These are phyloP conservation scores for Apodemia mormo DNA, from an alignment of 2,888 invertebrate genomes.

Conservation along the genomic window DNA sequence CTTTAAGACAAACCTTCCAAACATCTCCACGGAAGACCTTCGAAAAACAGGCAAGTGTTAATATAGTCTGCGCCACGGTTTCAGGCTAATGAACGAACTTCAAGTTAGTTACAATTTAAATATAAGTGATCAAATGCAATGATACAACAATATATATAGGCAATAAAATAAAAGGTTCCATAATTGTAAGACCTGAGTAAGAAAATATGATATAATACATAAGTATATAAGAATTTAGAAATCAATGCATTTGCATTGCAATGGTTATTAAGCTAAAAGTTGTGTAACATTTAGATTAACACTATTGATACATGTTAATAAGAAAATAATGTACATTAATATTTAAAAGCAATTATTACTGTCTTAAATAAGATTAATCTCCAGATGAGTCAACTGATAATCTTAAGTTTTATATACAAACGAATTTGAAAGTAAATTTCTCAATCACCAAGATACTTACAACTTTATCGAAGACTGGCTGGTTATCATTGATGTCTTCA, in stretches of 20 bases:
- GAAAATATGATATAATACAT: slow-evolving; percentile 6
- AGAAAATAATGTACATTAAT: background rate
- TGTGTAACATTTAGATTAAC: slow-evolving; percentile 21
- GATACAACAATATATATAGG: slow-evolving; percentile 26
- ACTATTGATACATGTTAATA: background rate
- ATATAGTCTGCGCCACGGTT: slow-evolving; percentile 69
- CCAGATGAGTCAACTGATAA: background rate
- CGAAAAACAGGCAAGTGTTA: slow-evolving; percentile 75
- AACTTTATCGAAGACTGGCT: slow-evolving; percentile 89
- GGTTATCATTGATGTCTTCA: slow-evolving; percentile 96
- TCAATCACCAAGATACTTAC: slow-evolving; percentile 75
- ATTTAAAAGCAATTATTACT: background rate
- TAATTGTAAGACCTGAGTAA: slow-evolving; percentile 41
- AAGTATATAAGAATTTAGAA: background rate
- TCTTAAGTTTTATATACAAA: slow-evolving; percentile 23
- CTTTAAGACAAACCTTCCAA: slow-evolving; percentile 84
- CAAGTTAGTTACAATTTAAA: slow-evolving; percentile 44
- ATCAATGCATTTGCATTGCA: slow-evolving; percentile 24
- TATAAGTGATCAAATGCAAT: slow-evolving; percentile 24
- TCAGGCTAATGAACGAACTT: slow-evolving; percentile 56
- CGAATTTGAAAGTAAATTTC: slow-evolving; percentile 7
- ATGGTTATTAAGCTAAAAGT: slow-evolving; percentile 17
- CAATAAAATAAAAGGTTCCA: slow-evolving; percentile 32
- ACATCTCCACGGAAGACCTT: slow-evolving; percentile 85
- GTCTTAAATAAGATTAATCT: slow-evolving; percentile 11